Percentiles rank a stretch among this genome's conserved stretches.
phyloP scores from a whole-genome alignment of 2,113 vertebrate species.

The Sphaerodactylus townsendi region DNA sequence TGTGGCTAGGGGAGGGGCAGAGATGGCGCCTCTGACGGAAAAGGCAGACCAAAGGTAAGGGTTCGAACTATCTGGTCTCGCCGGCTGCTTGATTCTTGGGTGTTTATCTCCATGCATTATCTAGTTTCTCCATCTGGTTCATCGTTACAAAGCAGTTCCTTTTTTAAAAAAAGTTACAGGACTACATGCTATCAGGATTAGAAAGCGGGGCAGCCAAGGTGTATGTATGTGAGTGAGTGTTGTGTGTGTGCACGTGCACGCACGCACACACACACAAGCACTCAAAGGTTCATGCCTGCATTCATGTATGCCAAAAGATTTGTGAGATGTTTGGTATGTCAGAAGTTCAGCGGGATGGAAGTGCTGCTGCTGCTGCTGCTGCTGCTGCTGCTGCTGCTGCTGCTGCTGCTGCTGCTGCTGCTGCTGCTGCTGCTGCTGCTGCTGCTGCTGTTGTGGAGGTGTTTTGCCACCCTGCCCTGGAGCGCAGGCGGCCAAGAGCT shows the following conservation, averaged over 20 bases:
- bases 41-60: conserved; percentile 66
- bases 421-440: no score
- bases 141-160: background rate
- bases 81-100: background rate
- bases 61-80: background rate
- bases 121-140: background rate
- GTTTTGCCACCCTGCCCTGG: no score
- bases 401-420: no score
- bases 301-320: background rate
- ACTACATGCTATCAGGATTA: background rate
- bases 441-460: background rate
- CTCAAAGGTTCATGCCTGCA: no score
- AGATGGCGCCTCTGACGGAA: conserved; percentile 66
- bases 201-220: no score
- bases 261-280: no score
- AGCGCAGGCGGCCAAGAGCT: no score
- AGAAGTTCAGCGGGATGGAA: no score
- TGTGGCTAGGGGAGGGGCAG: background rate
- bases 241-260: no score
- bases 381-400: background rate
- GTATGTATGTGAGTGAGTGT: background rate
- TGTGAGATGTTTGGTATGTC: background rate
- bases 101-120: background rate
- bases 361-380: background rate
- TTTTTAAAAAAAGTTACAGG: background rate